phyloP scores from a whole-genome alignment of 2,797 vertebrate species.

The Salmo trutta region DNA sequence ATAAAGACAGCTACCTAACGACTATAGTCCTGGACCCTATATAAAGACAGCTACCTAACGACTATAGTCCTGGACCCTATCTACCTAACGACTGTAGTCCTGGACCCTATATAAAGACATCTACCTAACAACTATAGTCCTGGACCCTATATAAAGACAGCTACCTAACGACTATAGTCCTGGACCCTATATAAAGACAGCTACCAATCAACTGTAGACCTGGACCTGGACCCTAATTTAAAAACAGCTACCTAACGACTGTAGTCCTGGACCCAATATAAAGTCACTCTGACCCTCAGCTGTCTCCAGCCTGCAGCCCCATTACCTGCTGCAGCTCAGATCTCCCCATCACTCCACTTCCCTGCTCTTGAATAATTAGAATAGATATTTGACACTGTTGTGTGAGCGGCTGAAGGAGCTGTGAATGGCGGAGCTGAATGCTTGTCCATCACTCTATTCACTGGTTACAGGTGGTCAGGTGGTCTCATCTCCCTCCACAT shows the following conservation, averaged over 20 bases:
- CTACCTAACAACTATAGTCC: neutral
- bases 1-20: neutral
- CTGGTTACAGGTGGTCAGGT: conserved; percentile 99
- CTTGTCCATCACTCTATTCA: conserved; percentile 99
- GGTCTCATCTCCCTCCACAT: conserved; percentile 97
- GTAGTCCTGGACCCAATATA: conserved; percentile 70
- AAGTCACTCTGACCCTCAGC: conserved; percentile 96
- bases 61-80: too few species aligned
- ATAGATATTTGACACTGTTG: conserved; percentile 96
- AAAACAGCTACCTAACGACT: neutral
- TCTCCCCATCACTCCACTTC: conserved; percentile 73
- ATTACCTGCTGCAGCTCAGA: conserved; percentile 94
- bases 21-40: neutral
- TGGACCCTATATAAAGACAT: neutral
- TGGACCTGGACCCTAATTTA: too few species aligned
- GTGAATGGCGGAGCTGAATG: conserved; percentile 82
- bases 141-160: neutral
- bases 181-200: neutral
- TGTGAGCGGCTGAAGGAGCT: conserved; percentile 74
- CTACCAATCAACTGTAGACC: neutral
- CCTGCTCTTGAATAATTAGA: conserved; percentile 98
- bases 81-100: neutral
- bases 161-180: neutral
- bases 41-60: neutral
- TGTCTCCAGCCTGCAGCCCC: conserved; percentile 94